phyloP scores from a whole-genome alignment of 1,140 invertebrate genomes.

The Drosophila tropicalis region DNA sequence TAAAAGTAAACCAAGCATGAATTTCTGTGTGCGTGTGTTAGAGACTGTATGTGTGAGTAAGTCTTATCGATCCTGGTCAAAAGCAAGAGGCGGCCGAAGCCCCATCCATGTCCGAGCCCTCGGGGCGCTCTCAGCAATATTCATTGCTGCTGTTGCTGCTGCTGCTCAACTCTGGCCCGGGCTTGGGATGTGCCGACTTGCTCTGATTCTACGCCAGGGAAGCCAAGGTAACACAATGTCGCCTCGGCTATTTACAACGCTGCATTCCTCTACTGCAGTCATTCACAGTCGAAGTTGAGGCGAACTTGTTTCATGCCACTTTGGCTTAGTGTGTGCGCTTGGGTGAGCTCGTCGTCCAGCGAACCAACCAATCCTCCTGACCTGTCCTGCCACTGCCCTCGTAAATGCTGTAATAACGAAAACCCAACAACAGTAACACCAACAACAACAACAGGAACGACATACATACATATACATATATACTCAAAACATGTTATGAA shows the following conservation, averaged over 20 bases:
- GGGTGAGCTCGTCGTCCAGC: conserved; percentile 38
- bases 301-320: conserved; percentile 77
- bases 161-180: conserved; percentile 32
- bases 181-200: conserved; percentile 31
- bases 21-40: conserved; percentile 17
- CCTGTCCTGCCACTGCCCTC: conserved; percentile 45
- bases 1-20: conserved; percentile 59
- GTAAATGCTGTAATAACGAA: conserved; percentile 73
- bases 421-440: conserved; percentile 37
- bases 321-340: conserved; percentile 64
- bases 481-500: conserved; percentile 76
- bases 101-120: conserved; percentile 71
- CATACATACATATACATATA: conserved; percentile 15
- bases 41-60: conserved; percentile 36
- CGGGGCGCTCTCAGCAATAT: conserved; percentile 81
- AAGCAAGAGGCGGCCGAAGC: conserved; percentile 57
- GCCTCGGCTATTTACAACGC: conserved; percentile 73
- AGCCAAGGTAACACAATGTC: conserved; percentile 18
- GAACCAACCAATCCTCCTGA: conserved; percentile 13
- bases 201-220: conserved; percentile 31
- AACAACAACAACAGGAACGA: conserved; percentile 25
- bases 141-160: conserved; percentile 60
- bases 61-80: conserved; percentile 78
- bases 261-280: conserved; percentile 74
- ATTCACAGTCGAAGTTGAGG: conserved; percentile 55